A percentile compares a stretch with the other conserved stretches of the same genome.
These are phyloP conservation scores for Andrena hattorfiana DNA, from an alignment of 2,888 invertebrate species.

Conservation along the genomic window DNA sequence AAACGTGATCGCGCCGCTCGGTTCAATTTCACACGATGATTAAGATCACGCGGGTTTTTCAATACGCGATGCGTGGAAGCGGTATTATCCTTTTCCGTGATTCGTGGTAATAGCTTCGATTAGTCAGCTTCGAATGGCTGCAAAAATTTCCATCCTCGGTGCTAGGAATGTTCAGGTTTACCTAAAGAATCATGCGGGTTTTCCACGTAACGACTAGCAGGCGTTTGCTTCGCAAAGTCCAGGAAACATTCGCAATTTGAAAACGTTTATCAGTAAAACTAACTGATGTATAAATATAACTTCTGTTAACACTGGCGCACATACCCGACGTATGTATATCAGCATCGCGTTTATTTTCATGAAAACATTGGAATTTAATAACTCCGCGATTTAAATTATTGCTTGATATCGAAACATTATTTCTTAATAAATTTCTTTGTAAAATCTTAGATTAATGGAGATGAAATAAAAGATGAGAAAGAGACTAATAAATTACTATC, in stretches of 20 bases:
- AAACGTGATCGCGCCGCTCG: not conserved
- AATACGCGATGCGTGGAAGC: not conserved
- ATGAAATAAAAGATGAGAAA: too few relatives aligned
- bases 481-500: not conserved
- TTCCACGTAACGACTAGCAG: constrained; percentile 14
- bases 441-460: not conserved
- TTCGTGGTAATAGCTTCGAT: not conserved
- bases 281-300: not conserved
- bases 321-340: not conserved
- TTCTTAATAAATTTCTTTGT: not conserved
- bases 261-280: not conserved
- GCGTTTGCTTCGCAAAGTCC: not conserved
- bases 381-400: not conserved
- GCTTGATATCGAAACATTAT: too few relatives aligned
- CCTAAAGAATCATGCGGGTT: constrained; percentile 20
- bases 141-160: not conserved
- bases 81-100: not conserved
- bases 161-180: not conserved
- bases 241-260: constrained; percentile 1
- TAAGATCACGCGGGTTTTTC: not conserved
- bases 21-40: not conserved
- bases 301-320: not conserved
- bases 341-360: not conserved
- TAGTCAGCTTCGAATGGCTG: not conserved
- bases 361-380: not conserved